Conservation (phyloP, 2,797 vertebrate species). For the Peromyscus melanophrys region DNA sequence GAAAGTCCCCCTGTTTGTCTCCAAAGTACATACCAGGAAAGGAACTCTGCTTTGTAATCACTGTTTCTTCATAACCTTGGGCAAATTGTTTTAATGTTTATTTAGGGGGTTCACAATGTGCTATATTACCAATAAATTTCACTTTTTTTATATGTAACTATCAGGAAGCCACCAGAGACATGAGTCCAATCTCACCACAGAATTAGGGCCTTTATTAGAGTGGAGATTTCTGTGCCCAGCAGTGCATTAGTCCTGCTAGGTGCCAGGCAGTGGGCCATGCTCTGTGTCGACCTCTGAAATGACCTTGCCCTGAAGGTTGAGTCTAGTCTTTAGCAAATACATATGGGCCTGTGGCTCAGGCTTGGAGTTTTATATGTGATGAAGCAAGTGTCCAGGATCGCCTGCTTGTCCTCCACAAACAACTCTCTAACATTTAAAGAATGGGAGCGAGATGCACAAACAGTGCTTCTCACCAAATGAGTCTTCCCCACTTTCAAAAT, state of each 20-base stretch:
- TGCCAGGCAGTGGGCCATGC: not conserved
- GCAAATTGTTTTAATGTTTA: not conserved
- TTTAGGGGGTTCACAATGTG: not conserved
- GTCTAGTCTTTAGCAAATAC: not conserved
- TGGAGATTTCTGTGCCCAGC: not conserved
- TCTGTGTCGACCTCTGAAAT: not conserved
- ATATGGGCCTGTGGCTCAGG: not conserved
- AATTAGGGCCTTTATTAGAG: not conserved
- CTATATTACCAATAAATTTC: constrained; percentile 32
- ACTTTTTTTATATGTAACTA: constrained; percentile 36
- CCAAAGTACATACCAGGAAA: not conserved
- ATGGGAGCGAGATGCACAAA: not conserved
- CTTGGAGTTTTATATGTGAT: too few species aligned
- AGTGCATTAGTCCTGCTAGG: too few species aligned
- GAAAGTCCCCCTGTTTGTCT: not conserved
- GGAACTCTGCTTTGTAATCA: not conserved
- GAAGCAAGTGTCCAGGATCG: not conserved
- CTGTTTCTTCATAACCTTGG: not conserved
- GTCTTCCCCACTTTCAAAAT: constrained; percentile 33
- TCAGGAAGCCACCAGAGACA: not conserved
- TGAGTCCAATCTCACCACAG: not conserved
- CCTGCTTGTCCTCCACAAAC: not conserved
- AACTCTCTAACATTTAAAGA: not conserved
- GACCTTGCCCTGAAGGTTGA: not conserved
- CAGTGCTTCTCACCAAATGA: not conserved